phyloP scores from a whole-genome alignment of 2,113 vertebrate genomes.

The Helogale parvula region DNA sequence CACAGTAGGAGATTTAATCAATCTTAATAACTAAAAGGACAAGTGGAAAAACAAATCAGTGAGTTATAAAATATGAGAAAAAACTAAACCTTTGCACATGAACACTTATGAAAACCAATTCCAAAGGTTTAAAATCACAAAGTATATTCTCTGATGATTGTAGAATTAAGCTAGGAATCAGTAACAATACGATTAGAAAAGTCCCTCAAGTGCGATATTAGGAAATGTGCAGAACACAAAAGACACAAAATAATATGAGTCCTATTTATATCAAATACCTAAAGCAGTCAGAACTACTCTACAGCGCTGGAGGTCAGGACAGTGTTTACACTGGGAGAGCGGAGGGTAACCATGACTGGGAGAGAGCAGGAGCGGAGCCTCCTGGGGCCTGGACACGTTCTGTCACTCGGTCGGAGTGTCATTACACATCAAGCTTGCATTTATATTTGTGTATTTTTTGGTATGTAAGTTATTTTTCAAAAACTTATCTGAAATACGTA shows the following conservation, averaged over 20 bases:
- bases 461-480: neutral
- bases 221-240: neutral
- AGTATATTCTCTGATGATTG: neutral
- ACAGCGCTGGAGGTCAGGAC: neutral
- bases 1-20: neutral
- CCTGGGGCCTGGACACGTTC: neutral
- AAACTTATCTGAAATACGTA: neutral
- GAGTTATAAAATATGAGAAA: constrained; percentile 28
- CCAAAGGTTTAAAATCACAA: neutral
- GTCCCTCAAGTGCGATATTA: neutral
- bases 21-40: neutral
- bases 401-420: neutral
- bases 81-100: neutral
- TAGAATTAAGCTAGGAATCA: neutral
- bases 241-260: neutral
- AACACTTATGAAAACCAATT: neutral
- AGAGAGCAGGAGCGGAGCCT: neutral
- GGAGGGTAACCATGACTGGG: neutral
- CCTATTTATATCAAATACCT: neutral
- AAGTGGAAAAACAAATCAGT: neutral
- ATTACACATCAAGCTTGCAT: neutral
- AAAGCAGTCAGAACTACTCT: neutral
- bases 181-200: neutral
- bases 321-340: neutral
- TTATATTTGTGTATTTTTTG: neutral